Base-by-base conservation (phyloP, 2,888 invertebrate species). In the Pyralis farinalis region DNA sequence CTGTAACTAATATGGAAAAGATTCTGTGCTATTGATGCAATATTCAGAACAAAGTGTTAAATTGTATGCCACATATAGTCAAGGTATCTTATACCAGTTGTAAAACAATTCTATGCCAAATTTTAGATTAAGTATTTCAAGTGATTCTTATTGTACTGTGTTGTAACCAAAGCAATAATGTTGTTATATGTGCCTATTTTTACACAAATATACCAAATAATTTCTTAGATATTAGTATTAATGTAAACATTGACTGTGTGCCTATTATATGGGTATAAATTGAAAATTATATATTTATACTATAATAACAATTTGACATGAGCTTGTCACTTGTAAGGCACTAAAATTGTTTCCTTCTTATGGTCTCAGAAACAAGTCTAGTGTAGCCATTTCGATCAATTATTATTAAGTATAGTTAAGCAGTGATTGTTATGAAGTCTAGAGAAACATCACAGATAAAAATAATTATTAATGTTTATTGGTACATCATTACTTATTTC, bases 161-260 rank as follows among this genome's bases (percentile, higher is more conserved):
- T 79, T 83, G 74, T 80, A 85, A 85, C 86, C 87, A 87, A 87
- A 87, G 87, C 87, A 87, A 87, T 87, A 87, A 82, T 74, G 71
- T 74, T 67, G 53, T 68, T 71, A 73, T 72, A 79, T 79, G 79
- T 85, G 84, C 82, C 84, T 86, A 82, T 80, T 71, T 77, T 63
- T 71, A 68, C 65, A 68, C 67, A 64, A 64, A 47, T 69, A 76
- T 77, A 76, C 84, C 80, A 82, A 85, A 81, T 78, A 79, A 69
- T 71, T 63, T 62, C 49, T 55, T 80, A 77, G 72, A 69, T 71
- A 59, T 61, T 60, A 66, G 55, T 57, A 55, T 59, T 57, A 49
- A 55, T 48, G 4, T 36, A 58, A 58, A 55, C 49, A 53, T 31
- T 31, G 12, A 31, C 11, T 12, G 31, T 12, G 7, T 30, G 10